Evolutionary conservation across 2,888 invertebrate species (phyloP).

Genomic region (Andrena haemorrhoa): DNA sequence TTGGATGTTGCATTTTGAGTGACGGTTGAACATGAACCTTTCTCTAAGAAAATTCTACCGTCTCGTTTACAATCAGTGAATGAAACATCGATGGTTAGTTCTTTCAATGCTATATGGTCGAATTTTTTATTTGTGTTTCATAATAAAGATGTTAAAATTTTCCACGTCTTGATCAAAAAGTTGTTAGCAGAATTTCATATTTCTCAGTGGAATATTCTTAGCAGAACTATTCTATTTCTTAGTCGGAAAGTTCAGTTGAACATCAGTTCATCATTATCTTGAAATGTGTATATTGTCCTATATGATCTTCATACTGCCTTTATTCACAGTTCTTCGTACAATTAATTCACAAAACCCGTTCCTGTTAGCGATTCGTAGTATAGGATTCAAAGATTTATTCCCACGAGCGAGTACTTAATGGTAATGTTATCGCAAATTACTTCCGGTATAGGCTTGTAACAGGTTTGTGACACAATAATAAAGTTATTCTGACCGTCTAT

Average conservation of each 20-base stretch:
- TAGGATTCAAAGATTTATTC: not conserved
- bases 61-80: not conserved
- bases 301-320: not conserved
- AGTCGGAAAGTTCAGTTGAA: no score
- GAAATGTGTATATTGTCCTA: not conserved
- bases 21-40: not conserved
- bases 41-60: not conserved
- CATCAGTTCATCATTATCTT: not conserved
- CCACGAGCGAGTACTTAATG: not conserved
- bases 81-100: not conserved
- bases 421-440: conserved; percentile 27
- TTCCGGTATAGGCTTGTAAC: not conserved
- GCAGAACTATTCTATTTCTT: no score
- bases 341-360: not conserved
- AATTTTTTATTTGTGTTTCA: no score
- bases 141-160: no score
- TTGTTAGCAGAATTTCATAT: no score
- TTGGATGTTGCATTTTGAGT: conserved; percentile 1
- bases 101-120: not conserved
- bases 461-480: not conserved
- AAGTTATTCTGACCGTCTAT: not conserved
- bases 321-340: conserved; percentile 1
- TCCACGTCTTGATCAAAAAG: no score
- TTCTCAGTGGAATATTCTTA: no score
- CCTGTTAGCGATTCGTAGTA: not conserved